Percentiles rank a stretch among this genome's conserved stretches.
These are phyloP conservation scores for Lepus townsendii DNA, from an alignment of 2,797 vertebrate species.

Conservation along the genomic window DNA sequence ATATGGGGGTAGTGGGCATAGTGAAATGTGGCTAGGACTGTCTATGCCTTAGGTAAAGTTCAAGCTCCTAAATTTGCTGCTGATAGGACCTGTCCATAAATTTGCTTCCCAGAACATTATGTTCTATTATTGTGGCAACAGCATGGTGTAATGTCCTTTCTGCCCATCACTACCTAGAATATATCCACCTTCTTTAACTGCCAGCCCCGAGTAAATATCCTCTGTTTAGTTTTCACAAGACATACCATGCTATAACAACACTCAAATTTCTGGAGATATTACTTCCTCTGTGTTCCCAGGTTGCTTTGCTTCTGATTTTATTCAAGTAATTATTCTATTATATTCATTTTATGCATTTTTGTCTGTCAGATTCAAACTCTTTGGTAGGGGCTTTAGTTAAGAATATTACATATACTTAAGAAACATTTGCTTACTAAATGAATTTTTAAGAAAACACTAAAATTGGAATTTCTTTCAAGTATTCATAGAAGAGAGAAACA, in stretches of 20 bases:
- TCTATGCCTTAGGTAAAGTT: background rate
- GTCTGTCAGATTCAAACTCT: slow-evolving; percentile 36
- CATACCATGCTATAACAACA: background rate
- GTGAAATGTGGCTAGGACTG: background rate
- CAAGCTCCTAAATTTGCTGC: background rate
- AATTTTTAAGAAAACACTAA: slow-evolving; percentile 17
- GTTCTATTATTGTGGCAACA: background rate
- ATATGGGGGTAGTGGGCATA: background rate
- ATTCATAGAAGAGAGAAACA: background rate
- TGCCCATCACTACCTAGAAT: background rate
- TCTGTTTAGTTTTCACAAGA: background rate
- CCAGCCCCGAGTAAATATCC: slow-evolving; percentile 17
- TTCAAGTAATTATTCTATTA: background rate
- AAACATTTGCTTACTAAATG: background rate
- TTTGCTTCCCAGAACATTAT: slow-evolving; percentile 12
- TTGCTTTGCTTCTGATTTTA: slow-evolving; percentile 2
- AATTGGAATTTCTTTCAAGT: background rate
- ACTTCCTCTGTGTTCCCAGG: background rate
- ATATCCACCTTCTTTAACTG: background rate
- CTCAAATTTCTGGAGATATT: background rate
- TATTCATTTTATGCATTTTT: background rate
- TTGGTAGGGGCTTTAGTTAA: background rate
- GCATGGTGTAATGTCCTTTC: background rate
- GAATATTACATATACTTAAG: background rate
- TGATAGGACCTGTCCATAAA: slow-evolving; percentile 2